A percentile compares a stretch with the other conserved stretches of the same genome.
Conservation (phyloP, 2,113 vertebrate genomes). For the Symphodus melops region DNA sequence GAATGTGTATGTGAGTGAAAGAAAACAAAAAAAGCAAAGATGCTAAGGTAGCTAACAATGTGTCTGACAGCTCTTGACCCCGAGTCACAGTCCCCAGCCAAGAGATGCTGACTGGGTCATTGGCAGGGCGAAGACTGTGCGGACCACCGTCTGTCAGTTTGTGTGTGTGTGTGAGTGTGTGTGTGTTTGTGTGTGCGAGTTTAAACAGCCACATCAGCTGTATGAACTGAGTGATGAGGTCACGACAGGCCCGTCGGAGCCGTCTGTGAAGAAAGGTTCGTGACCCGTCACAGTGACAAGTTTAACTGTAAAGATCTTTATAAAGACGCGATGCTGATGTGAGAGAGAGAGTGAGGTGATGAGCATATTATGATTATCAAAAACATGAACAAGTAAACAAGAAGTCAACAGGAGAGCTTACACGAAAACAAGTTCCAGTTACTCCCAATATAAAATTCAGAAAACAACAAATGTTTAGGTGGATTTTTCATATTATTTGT, state of each 20-base stretch:
- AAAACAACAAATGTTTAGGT: too few species aligned
- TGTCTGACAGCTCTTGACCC: conserved; percentile 67
- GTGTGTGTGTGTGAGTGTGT: not conserved
- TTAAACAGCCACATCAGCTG: conserved; percentile 55
- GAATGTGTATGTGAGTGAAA: not conserved
- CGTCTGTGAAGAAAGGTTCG: conserved; percentile 51
- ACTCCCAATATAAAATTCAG: too few species aligned
- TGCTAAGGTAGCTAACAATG: conserved; percentile 44
- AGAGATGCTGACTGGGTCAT: conserved; percentile 48
- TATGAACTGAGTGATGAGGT: conserved; percentile 64
- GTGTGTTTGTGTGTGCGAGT: not conserved
- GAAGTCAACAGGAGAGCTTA: too few species aligned
- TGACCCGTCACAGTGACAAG: conserved; percentile 34
- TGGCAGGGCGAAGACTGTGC: not conserved
- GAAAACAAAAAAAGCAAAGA: conserved; percentile 26
- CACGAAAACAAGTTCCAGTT: too few species aligned
- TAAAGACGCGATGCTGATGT: not conserved
- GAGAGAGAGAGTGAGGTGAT: too few species aligned
- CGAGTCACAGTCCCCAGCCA: conserved; percentile 20
- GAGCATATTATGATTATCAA: too few species aligned
- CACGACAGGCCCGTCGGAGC: conserved; percentile 57
- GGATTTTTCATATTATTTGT: too few species aligned
- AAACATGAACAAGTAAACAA: too few species aligned
- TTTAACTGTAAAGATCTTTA: conserved; percentile 39
- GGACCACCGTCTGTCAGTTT: conserved; percentile 36